Evolutionary conservation across 2,113 vertebrate genomes (phyloP).

Genomic region (Mormyrus lacerda): DNA sequence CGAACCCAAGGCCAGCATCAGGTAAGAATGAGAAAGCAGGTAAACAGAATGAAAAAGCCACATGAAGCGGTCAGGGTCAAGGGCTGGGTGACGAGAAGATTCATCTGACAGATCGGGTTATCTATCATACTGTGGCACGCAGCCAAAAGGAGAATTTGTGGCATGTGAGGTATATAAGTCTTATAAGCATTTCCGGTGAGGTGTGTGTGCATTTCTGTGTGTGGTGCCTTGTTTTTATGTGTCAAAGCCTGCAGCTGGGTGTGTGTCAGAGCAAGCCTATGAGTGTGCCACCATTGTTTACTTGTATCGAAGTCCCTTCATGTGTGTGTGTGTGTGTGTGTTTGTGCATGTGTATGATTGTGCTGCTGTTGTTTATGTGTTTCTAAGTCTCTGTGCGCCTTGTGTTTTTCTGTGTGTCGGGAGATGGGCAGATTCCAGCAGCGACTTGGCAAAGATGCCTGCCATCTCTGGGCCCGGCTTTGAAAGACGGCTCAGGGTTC

Average conservation of each 20-base stretch:
- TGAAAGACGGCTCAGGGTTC: constrained; percentile 62
- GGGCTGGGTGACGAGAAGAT: neutral
- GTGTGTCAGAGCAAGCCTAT: neutral
- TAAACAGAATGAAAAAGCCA: neutral
- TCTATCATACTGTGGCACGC: neutral
- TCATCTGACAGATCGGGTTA: neutral
- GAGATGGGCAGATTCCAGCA: constrained; percentile 54
- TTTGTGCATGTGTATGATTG: neutral
- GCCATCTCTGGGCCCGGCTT: constrained; percentile 55
- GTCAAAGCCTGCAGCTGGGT: neutral
- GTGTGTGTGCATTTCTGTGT: neutral
- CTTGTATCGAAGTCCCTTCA: neutral
- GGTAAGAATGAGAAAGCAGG: neutral
- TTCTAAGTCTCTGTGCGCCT: neutral
- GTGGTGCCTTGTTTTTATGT: neutral
- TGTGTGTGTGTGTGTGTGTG: neutral
- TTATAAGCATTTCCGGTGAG: neutral
- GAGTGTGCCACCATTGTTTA: neutral
- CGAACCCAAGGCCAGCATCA: neutral
- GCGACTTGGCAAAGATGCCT: constrained; percentile 54
- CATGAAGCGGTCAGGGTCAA: neutral
- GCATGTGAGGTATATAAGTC: neutral
- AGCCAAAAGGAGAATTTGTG: neutral
- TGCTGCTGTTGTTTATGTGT: neutral
- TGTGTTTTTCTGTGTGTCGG: constrained; percentile 21